Conservation (phyloP, 2,888 invertebrate species). For the Lottia gigantea region DNA sequence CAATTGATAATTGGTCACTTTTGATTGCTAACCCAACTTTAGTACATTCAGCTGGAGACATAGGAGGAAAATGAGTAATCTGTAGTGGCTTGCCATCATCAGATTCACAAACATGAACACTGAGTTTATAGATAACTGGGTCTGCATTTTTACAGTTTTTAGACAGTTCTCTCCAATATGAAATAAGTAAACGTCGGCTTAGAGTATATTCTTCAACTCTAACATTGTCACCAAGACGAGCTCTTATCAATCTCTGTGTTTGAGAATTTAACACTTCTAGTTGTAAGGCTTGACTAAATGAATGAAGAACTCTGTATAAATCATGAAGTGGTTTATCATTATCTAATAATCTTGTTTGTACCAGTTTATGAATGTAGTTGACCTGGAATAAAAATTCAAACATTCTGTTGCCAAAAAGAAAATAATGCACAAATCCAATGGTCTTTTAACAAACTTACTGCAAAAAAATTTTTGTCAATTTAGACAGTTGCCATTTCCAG, state of each 20-base stretch:
- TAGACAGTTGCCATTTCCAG: too few relatives aligned
- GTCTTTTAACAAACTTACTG: too few relatives aligned
- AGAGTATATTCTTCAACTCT: slow-evolving; percentile 84
- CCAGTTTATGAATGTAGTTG: slow-evolving; percentile 88
- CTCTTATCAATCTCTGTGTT: slow-evolving; percentile 86
- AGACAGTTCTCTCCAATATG: slow-evolving; percentile 84
- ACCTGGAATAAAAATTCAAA: slow-evolving; percentile 69
- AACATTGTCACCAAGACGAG: slow-evolving; percentile 79
- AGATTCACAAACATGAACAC: slow-evolving; percentile 86
- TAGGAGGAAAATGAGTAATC: slow-evolving; percentile 70
- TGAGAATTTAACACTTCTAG: slow-evolving; percentile 82
- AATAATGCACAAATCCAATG: too few relatives aligned
- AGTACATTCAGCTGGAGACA: slow-evolving; percentile 67
- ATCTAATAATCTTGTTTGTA: slow-evolving; percentile 88
- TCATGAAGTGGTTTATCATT: slow-evolving; percentile 83
- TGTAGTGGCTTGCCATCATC: slow-evolving; percentile 81
- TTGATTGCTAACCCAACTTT: slow-evolving; percentile 70
- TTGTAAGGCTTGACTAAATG: slow-evolving; percentile 94
- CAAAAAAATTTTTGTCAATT: too few relatives aligned
- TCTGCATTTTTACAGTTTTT: neutral
- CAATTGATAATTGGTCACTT: slow-evolving; percentile 93
- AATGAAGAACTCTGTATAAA: slow-evolving; percentile 82
- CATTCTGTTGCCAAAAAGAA: too few relatives aligned
- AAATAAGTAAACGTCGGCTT: slow-evolving; percentile 89
- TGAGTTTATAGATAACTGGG: slow-evolving; percentile 77